Percentiles rank a stretch among this genome's conserved stretches.
Conservation (phyloP, 2,797 vertebrate genomes). For the Trichosurus vulpecula region DNA sequence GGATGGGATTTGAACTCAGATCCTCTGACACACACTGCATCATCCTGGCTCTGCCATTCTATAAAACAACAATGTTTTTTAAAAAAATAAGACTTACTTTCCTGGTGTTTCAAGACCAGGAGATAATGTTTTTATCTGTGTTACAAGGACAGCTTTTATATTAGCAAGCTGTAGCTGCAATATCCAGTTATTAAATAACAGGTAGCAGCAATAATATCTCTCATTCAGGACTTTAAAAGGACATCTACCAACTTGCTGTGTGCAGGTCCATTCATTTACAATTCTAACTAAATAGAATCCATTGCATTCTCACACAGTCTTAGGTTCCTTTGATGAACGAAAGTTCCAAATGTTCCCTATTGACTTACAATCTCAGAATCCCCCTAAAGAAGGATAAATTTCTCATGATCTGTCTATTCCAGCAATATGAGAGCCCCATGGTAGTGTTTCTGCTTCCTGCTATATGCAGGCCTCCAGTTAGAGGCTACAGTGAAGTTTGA, state of each 20-base stretch:
- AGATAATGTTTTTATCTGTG: slow-evolving; percentile 27
- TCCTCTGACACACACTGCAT: not conserved
- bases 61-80: not conserved
- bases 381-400: not conserved
- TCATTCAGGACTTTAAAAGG: slow-evolving; percentile 31
- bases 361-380: not conserved
- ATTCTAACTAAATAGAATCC: slow-evolving; percentile 45
- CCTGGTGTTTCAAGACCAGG: not conserved
- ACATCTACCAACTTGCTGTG: not conserved
- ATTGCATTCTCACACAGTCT: not conserved
- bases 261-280: not conserved
- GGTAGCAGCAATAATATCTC: not conserved
- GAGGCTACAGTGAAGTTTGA: not conserved
- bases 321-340: not conserved
- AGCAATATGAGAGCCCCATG: not conserved
- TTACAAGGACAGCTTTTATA: not conserved
- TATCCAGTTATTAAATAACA: slow-evolving; percentile 24
- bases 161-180: not conserved
- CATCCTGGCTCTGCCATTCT: not conserved
- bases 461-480: not conserved
- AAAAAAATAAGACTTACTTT: slow-evolving; percentile 13
- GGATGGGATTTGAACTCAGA: not conserved
- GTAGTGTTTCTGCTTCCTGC: not conserved
- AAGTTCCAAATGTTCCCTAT: slow-evolving; percentile 1
- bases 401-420: not conserved